Evolutionary conservation across 2,797 vertebrate genomes (phyloP).

Genomic region (Protonibea diacanthus): DNA sequence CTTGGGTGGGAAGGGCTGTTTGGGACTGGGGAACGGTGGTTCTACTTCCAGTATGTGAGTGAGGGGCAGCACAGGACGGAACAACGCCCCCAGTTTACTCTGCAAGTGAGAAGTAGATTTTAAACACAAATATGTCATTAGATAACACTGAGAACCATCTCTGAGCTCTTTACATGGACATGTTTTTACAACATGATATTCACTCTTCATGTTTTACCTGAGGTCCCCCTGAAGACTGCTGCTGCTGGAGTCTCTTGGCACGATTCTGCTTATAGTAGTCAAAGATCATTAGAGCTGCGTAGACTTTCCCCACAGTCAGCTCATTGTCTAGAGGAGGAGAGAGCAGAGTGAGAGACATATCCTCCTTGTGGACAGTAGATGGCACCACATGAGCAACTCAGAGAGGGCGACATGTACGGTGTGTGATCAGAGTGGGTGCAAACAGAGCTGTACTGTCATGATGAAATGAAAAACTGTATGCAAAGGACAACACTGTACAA

Average conservation of each 20-base stretch:
- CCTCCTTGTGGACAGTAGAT: constrained; percentile 52
- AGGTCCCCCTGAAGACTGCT: constrained; percentile 79
- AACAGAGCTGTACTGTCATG: not conserved
- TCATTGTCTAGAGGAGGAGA: constrained; percentile 88
- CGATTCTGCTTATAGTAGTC: constrained; percentile 99
- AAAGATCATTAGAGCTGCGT: constrained; percentile 98
- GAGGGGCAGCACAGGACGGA: constrained; percentile 85
- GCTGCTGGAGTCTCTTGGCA: constrained; percentile 91
- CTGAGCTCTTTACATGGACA: not conserved
- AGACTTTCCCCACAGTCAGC: constrained; percentile 98
- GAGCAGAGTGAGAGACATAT: not conserved
- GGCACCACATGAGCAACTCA: constrained; percentile 43
- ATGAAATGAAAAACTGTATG: not conserved
- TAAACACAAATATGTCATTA: not conserved
- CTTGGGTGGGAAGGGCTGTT: constrained; percentile 55
- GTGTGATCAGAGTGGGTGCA: not conserved
- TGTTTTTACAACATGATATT: not conserved
- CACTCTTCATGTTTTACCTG: constrained; percentile 69
- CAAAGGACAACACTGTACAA: not conserved
- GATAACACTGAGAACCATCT: not conserved
- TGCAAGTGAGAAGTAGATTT: constrained; percentile 64
- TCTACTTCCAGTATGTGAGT: constrained; percentile 89
- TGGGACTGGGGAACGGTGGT: constrained; percentile 78
- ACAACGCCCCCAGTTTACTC: constrained; percentile 85
- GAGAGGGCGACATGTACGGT: not conserved